phyloP scores from a whole-genome alignment of 2,888 invertebrate species.

The Globia sparganii region DNA sequence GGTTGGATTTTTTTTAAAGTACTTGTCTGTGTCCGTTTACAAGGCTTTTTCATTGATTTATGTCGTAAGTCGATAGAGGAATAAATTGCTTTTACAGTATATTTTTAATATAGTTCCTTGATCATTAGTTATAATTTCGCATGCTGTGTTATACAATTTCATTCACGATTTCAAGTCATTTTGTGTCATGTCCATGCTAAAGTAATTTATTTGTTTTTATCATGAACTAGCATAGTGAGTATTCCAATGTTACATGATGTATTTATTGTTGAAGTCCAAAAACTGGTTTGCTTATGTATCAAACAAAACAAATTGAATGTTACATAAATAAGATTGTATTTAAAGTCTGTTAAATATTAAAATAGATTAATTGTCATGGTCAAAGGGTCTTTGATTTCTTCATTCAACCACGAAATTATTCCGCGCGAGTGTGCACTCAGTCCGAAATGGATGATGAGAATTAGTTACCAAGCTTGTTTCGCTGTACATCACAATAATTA shows the following conservation, averaged over 20 bases:
- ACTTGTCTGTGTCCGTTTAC: slow-evolving; percentile 40
- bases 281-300: slow-evolving; percentile 81
- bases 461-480: not conserved
- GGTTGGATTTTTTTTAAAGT: slow-evolving; percentile 55
- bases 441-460: not conserved
- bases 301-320: slow-evolving; percentile 83
- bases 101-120: slow-evolving; percentile 77
- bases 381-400: slow-evolving; percentile 71
- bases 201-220: slow-evolving; percentile 80
- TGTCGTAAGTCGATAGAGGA: slow-evolving; percentile 53
- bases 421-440: not conserved
- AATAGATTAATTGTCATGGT: slow-evolving; percentile 82
- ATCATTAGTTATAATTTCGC: slow-evolving; percentile 73
- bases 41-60: slow-evolving; percentile 58
- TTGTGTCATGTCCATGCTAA: slow-evolving; percentile 81
- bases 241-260: slow-evolving; percentile 85
- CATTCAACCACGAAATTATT: not conserved
- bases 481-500: not conserved
- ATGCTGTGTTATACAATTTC: slow-evolving; percentile 76
- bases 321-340: slow-evolving; percentile 86
- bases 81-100: slow-evolving; percentile 63
- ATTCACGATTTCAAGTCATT: slow-evolving; percentile 80
- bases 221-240: slow-evolving; percentile 78
- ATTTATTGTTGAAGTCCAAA: slow-evolving; percentile 85
- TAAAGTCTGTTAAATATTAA: slow-evolving; percentile 88